phyloP scores from a whole-genome alignment of 2,113 vertebrate species.

The Gulo gulo region DNA sequence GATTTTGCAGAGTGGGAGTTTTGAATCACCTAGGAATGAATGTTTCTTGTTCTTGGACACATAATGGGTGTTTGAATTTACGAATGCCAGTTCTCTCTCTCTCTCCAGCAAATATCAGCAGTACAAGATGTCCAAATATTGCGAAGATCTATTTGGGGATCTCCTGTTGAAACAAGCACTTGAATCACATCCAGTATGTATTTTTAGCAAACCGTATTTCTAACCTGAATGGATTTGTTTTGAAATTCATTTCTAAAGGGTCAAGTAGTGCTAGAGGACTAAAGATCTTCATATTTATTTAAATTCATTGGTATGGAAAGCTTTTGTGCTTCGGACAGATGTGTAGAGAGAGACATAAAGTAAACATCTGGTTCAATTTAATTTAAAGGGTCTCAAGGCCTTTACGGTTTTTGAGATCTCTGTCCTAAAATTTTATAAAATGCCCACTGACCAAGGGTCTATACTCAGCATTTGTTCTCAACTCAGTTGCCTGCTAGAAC shows the following conservation, averaged over 20 bases:
- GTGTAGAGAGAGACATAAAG: neutral
- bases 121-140: slow-evolving; percentile 99
- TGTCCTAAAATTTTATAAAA: neutral
- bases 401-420: neutral
- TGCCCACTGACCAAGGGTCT: neutral
- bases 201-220: slow-evolving; percentile 55
- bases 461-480: neutral
- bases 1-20: slow-evolving; percentile 11
- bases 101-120: slow-evolving; percentile 96
- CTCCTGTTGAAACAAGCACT: slow-evolving; percentile 94
- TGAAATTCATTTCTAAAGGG: slow-evolving; percentile 62
- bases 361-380: slow-evolving; percentile 24
- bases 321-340: slow-evolving; percentile 44
- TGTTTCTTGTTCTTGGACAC: slow-evolving; percentile 50
- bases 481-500: neutral
- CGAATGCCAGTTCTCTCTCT: slow-evolving; percentile 75
- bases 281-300: slow-evolving; percentile 68
- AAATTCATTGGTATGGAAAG: slow-evolving; percentile 44
- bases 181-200: slow-evolving; percentile 91
- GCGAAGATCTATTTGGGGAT: slow-evolving; percentile 97
- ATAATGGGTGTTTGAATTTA: slow-evolving; percentile 68
- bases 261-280: slow-evolving; percentile 56
- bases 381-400: neutral
- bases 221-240: slow-evolving; percentile 63
- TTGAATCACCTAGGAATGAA: slow-evolving; percentile 37